Conservation (phyloP, 2,797 vertebrate species). For the Aeoliscus strigatus region DNA sequence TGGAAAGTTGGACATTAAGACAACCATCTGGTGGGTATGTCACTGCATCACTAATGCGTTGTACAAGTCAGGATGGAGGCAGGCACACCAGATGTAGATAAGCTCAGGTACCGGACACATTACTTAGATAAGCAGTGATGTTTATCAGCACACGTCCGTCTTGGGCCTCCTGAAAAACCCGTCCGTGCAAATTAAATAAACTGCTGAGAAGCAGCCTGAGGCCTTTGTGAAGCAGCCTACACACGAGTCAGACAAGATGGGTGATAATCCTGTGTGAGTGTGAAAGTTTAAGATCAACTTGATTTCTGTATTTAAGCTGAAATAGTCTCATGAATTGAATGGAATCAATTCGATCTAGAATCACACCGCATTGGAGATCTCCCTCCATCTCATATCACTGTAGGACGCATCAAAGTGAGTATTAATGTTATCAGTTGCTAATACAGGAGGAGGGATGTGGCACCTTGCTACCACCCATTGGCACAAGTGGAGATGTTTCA, state of each 20-base stretch:
- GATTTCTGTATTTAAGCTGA: no score
- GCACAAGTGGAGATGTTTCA: no score
- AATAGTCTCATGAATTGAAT: no score
- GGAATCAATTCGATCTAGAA: no score
- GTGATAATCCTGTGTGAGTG: slow-evolving; percentile 6
- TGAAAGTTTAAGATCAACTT: no score
- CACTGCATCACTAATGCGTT: slow-evolving; percentile 13
- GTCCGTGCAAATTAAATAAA: slow-evolving; percentile 22
- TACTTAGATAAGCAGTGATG: slow-evolving; percentile 47
- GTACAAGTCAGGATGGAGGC: slow-evolving; percentile 28
- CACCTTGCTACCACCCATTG: no score
- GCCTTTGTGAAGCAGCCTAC: slow-evolving; percentile 37
- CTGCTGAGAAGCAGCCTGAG: slow-evolving; percentile 58
- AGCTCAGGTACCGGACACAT: slow-evolving; percentile 24
- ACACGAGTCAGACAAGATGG: slow-evolving; percentile 7
- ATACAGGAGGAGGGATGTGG: no score
- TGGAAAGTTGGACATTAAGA: slow-evolving; percentile 45
- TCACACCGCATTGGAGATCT: no score
- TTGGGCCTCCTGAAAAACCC: slow-evolving; percentile 35
- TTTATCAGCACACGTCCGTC: slow-evolving; percentile 53
- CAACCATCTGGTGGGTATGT: slow-evolving; percentile 26
- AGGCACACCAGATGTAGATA: slow-evolving; percentile 56
- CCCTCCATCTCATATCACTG: no score
- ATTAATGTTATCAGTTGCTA: no score
- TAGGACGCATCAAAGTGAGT: no score